Evolutionary conservation across 92 coral and sea anemone species (phyloP), one percentile per base, ranked within the genome.

Genomic region (Ricordea florida): DNA sequence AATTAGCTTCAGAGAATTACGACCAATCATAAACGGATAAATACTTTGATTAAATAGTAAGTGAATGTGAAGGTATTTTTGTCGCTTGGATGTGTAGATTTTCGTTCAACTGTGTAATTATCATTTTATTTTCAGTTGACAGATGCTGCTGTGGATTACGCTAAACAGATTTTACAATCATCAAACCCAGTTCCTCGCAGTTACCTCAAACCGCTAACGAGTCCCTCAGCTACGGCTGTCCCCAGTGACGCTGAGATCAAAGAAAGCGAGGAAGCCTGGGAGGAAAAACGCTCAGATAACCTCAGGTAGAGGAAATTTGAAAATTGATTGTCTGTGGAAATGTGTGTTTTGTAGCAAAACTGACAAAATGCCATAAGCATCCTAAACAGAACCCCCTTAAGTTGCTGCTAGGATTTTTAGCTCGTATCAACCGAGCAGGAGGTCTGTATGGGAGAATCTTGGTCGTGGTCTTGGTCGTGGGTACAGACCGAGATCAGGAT

Each of bases 71-170:
- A 8, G 2, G 30, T 50, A 11, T 9, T 2, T 16, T 16, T 14
- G 1, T 1, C 9, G 28, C 13, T 33, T 2, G 23, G 13, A 2
- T 55, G 15, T 11, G 26, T 30, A 6, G 1, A 29, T 32, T 0
- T 52, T 2, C 1, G 25, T 3, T 11, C 46, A 5, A 18, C 3
- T 8, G 33, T 28, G 11, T 9, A 15, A 24, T 37, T 29, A 1
- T 61, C 15, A 11, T 28, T 59, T 62, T n/a, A 6, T 37, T 32
- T 22, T 10, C 30, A 93, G 93, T 85, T 94, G 9, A 82, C 98
- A 18, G 92, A 78, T 55, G 64, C 73, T 28, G 94, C 93, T 11
- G 85, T 79, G 14, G 80, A 75, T 24, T 79, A 62, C 17, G 98
- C 88, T n/a, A 65, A 69, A 28, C 64, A 62, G 14, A 68, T 93